Base-by-base conservation (phyloP, 2,888 invertebrate species). In the Stegophylla sp. region DNA sequence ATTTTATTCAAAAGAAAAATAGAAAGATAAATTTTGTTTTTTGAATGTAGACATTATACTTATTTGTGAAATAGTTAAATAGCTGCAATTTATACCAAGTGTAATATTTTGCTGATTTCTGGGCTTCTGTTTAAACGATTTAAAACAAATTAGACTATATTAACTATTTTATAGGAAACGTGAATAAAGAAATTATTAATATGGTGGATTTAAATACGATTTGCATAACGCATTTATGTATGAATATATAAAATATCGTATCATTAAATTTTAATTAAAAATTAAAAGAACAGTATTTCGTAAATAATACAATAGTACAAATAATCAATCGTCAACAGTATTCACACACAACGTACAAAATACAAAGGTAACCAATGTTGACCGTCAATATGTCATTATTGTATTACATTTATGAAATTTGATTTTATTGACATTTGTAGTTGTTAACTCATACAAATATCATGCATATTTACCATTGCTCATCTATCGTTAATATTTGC, bases 401-500 rank as follows among this genome's bases (percentile, higher is more conserved):
- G 45, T 61, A 45, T 48, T 48, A 5, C 15, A 45, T 63, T 45
- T 75, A 51, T 75, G 63, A 75, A 64, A 64, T 75, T 75, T 51
- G 17, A 51, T 75, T 63, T 64, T 63, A 75, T 75, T 75, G 74
- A 51, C 74, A 51, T 34, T 63, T 34, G n/a, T 61, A n/a, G 7
- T 5, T 56, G 23, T 59, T 71, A 3, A 45, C 61, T 28, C 34
- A 45, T 34, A 63, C 34, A 17, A 64, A 75, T 51, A 34, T 51
- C 51, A 75, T 75, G 51, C 63, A 64, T 75, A 75, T 75, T 75
- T 75, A 12, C 34, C 28, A 75, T 63, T 75, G 63, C 74, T 63
- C 63, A 64, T 75, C 51, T 51, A 64, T 75, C 51, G 74, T 41
- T 63, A 51, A 63, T 75, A 75, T 73, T 59, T 73, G n/a, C n/a